phyloP scores from a whole-genome alignment of 2,888 invertebrate genomes.

The Mythimna loreyi region DNA sequence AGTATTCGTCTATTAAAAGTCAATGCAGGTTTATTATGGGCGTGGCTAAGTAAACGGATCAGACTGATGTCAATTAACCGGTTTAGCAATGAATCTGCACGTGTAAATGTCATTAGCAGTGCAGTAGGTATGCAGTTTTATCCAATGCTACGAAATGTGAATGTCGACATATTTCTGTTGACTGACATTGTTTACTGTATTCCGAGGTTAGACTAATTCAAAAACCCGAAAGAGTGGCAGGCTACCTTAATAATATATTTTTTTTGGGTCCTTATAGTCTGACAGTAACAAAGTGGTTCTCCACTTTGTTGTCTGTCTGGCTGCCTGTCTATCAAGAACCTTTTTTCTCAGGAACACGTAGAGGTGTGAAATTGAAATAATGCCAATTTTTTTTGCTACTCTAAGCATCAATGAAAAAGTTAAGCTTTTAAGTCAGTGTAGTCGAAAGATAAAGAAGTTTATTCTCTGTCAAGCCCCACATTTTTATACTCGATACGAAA shows the following conservation, averaged over 20 bases:
- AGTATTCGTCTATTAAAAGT: neutral
- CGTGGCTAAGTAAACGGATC: slow-evolving; percentile 8
- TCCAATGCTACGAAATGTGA: neutral
- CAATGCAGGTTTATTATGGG: neutral
- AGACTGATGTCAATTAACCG: slow-evolving; percentile 8
- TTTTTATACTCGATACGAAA: no score
- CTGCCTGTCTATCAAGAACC: no score
- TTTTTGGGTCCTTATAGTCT: neutral
- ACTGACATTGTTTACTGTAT: neutral
- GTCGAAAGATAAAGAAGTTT: no score
- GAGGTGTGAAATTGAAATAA: no score
- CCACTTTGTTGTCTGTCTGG: no score
- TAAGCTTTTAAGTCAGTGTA: no score
- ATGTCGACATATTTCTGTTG: slow-evolving; percentile 2
- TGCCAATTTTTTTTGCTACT: no score
- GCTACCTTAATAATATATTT: neutral
- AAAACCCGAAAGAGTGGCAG: neutral
- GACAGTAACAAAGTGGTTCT: no score
- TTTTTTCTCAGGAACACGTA: no score
- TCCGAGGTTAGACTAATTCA: neutral
- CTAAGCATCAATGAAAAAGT: no score
- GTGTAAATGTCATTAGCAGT: slow-evolving; percentile 8
- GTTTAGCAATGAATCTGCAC: slow-evolving; percentile 16
- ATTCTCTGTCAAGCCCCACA: no score
- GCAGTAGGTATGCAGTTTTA: neutral